Evolutionary conservation across 2,797 vertebrate genomes (phyloP).

Genomic region (Lagodon rhomboides): DNA sequence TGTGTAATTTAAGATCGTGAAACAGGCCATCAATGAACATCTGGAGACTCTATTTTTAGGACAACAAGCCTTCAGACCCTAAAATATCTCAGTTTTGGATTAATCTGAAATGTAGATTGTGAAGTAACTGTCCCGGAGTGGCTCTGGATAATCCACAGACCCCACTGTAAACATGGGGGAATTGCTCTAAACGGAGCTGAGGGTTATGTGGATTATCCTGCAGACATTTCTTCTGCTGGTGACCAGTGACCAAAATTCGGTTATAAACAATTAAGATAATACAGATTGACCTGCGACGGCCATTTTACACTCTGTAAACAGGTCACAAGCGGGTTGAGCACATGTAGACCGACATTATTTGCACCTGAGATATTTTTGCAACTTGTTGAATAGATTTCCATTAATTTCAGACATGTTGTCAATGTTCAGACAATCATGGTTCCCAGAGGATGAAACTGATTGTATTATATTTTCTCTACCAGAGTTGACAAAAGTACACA

Average conservation of each 20-base stretch:
- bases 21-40: constrained; percentile 23
- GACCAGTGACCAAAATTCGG: background rate
- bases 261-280: background rate
- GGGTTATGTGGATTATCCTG: constrained; percentile 1
- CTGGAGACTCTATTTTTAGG: constrained; percentile 19
- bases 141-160: constrained; percentile 16
- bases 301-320: background rate
- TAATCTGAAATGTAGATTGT: background rate
- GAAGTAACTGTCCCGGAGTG: background rate
- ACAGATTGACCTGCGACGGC: constrained; percentile 3
- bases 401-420: too few species aligned
- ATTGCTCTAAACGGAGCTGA: background rate
- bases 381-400: too few species aligned
- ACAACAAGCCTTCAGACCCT: background rate
- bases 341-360: background rate
- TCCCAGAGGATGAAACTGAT: too few species aligned
- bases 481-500: too few species aligned
- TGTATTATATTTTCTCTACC: too few species aligned
- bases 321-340: background rate
- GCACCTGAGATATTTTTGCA: too few species aligned
- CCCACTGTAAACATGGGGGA: background rate
- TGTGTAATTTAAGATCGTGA: background rate
- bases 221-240: constrained; percentile 1
- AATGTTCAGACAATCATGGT: too few species aligned
- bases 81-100: background rate